Evolutionary conservation across 2,113 vertebrate species (phyloP).

Genomic region (Cryptotis parvus): DNA sequence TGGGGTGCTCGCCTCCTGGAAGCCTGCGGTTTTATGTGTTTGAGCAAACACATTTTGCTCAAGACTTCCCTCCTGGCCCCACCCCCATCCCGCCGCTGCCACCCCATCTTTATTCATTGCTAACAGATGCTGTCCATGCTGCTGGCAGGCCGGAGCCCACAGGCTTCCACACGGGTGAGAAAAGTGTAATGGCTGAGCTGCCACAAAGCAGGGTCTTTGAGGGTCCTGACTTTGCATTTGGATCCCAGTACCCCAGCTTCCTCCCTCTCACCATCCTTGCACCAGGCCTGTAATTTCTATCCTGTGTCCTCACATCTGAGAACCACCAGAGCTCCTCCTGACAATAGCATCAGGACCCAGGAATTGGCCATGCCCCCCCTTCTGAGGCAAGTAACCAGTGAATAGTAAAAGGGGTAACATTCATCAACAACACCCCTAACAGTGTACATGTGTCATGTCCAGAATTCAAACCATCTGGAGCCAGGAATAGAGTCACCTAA

Average conservation of each 20-base stretch:
- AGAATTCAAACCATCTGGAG: background rate
- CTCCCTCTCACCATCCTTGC: too few species aligned
- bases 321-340: background rate
- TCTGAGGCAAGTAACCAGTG: background rate
- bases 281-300: constrained; percentile 49
- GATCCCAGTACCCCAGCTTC: background rate
- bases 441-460: rapidly evolving
- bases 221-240: constrained; percentile 77
- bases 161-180: constrained; percentile 55
- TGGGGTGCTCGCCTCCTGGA: constrained; percentile 80
- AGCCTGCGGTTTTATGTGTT: constrained; percentile 83
- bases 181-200: constrained; percentile 67
- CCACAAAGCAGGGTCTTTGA: background rate
- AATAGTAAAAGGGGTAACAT: rapidly evolving
- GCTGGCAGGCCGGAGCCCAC: constrained; percentile 70
- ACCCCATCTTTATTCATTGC: constrained; percentile 79
- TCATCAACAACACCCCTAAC: background rate
- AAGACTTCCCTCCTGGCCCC: constrained; percentile 45
- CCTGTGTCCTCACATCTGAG: constrained; percentile 38
- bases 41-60: constrained; percentile 82
- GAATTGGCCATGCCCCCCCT: background rate
- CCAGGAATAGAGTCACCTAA: background rate
- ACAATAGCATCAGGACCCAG: rapidly evolving
- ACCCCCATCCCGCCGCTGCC: background rate
- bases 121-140: constrained; percentile 84